Evolutionary conservation across 2,113 vertebrate species (phyloP).

Genomic region (Dolichallabes microphthalmus): DNA sequence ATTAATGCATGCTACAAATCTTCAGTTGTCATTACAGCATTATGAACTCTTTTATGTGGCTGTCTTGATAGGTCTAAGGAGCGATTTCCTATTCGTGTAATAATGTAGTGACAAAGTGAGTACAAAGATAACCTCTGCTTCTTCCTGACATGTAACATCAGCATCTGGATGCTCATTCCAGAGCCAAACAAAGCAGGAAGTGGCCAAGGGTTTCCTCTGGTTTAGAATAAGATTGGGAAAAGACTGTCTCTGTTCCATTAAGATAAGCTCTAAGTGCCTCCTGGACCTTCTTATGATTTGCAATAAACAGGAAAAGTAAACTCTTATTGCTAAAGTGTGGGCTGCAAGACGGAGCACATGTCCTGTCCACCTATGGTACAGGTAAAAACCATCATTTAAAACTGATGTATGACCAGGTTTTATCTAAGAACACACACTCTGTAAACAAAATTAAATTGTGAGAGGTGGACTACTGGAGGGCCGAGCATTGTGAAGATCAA

Average conservation of each 20-base stretch:
- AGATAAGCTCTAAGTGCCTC: slow-evolving; percentile 66
- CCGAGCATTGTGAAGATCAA: neutral
- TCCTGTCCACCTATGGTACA: slow-evolving; percentile 32
- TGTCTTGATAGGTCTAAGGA: neutral
- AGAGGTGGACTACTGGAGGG: neutral
- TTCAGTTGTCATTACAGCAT: neutral
- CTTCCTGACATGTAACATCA: slow-evolving; percentile 44
- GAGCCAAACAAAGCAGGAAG: slow-evolving; percentile 32
- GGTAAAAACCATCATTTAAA: neutral
- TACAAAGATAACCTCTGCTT: slow-evolving; percentile 30
- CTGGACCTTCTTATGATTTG: slow-evolving; percentile 43
- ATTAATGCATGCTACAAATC: neutral
- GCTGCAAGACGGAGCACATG: slow-evolving; percentile 47
- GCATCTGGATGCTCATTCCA: slow-evolving; percentile 29
- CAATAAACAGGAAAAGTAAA: slow-evolving; percentile 65
- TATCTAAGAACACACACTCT: neutral
- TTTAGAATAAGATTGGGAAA: slow-evolving; percentile 16
- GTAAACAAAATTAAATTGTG: neutral
- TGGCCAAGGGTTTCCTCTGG: slow-evolving; percentile 55
- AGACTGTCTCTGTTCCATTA: slow-evolving; percentile 54
- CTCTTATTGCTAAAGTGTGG: slow-evolving; percentile 31
- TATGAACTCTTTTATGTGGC: neutral
- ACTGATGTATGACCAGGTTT: neutral
- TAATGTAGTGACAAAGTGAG: neutral
- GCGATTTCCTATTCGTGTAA: neutral